Evolutionary conservation across 37 sponge, comb jelly and placozoan genomes (phyloP), one percentile per base, ranked within the genome.

Genomic region (Aplysina aerophoba): DNA sequence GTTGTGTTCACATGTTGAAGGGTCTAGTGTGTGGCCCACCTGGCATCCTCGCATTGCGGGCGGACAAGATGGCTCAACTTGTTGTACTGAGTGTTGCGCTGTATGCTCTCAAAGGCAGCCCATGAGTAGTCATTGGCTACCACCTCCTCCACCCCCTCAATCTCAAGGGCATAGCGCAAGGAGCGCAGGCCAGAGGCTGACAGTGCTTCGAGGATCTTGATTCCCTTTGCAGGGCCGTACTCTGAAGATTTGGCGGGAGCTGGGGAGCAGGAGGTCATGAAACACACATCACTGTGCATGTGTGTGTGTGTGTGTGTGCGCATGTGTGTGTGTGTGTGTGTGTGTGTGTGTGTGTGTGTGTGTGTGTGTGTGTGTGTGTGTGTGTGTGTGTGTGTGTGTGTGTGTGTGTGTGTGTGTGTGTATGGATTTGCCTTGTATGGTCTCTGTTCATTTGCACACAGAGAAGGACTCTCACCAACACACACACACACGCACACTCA

Each of bases 181-280:
- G 96, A 92, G 20, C 99, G 86, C 72, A 98, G 88, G 4, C 99
- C 99, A 57, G 99, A 89, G 4, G 99, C 99, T 55, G 97, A 86
- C 16, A 98, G 88, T 24, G 95, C 99, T 81, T 98, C 99, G 20
- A 98, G 81, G 15, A 98, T 87, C 27, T 64, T 62, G 21, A 95
- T 58, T 11, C 88, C 88, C 36, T 30, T 63, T 15, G 39, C 65
- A 25, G 83, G 38, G 57, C 27, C 81, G 0, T 44, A 34, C 59
- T 58, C 44, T 34, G 31, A 27, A 2, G 33, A n/a, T 4, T 20
- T 1, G 2, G 27, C 72, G 27, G 35, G 33, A 71, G 65, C 65
- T 28, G 24, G 24, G 11, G 24, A 5, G 28, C 4, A 44, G 8
- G 50, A 11, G 50, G 8, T 44, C 50, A 8, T 44, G 50, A 44